Evolutionary conservation across 2,888 invertebrate genomes (phyloP).

Genomic region (Microctonus brassicae): DNA sequence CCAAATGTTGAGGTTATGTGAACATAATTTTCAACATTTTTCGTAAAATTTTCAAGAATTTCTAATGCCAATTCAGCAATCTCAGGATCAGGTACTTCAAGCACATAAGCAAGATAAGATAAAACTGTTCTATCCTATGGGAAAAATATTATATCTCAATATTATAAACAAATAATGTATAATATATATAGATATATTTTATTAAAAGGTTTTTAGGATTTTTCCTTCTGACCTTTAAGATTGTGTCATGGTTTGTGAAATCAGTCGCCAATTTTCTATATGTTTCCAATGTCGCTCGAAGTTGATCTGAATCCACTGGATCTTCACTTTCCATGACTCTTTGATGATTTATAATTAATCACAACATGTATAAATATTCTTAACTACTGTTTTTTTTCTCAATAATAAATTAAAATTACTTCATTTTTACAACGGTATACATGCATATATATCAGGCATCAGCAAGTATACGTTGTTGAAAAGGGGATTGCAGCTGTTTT

Average conservation of each 20-base stretch:
- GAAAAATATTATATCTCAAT: not conserved
- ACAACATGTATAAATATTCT: not conserved
- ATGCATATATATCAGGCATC: not conserved
- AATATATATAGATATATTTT: not conserved
- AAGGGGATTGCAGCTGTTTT: not conserved
- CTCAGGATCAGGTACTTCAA: slow-evolving; percentile 63
- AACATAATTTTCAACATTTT: slow-evolving; percentile 66
- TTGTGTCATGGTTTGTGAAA: slow-evolving; percentile 66
- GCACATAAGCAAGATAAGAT: slow-evolving; percentile 64
- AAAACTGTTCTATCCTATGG: slow-evolving; percentile 67
- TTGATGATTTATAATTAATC: not conserved
- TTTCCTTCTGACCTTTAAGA: slow-evolving; percentile 62
- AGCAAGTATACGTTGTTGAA: not conserved
- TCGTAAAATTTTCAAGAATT: slow-evolving; percentile 64
- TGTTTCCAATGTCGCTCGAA: slow-evolving; percentile 62
- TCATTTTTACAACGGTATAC: not conserved
- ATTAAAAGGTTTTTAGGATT: not conserved
- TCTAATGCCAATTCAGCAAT: slow-evolving; percentile 61
- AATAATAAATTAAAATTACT: not conserved
- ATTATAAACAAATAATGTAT: not conserved
- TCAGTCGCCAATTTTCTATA: slow-evolving; percentile 66
- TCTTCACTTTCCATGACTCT: slow-evolving; percentile 58
- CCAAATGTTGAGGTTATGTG: slow-evolving; percentile 68
- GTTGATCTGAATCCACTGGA: slow-evolving; percentile 59
- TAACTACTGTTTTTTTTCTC: not conserved